Evolutionary conservation across 2,888 invertebrate species (phyloP), one percentile per base, ranked within the genome.

Genomic region (Pollenia amentaria): DNA sequence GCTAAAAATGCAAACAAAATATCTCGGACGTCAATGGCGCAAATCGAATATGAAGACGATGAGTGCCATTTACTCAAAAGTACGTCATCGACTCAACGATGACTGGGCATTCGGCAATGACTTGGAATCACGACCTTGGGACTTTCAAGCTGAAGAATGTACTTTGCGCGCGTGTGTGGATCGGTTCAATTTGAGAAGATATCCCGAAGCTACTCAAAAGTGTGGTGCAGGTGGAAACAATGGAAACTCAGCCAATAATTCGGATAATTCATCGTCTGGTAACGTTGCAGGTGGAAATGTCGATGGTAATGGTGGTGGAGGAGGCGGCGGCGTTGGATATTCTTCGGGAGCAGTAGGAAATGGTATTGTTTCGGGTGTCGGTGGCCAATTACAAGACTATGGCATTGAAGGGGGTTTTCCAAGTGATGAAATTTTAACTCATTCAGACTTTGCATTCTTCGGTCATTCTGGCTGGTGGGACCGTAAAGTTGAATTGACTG

Each of bases 71-170:
- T 99, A 99, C 93, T 97, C 98, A 83, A 99, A 99, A 95, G 98
- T 98, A 3, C 95, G 99, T 42, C 99, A 99, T 94, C 95, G 99
- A 78, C 94, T 99, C 60, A 99, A 99, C 91, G 99, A 99, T 92
- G 99, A 99, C 93, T 99, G 99, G 99, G 99, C 99, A 3, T 99
- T 97, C 94, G 99, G 99, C 76, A 99, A 99, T 94, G 97, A 99
- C 94, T 95, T 99, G 90, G 99, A 99, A 94, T 99, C 99, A 0
- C 95, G 98, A 85, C 99, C 99, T 0, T 99, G 99, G 99, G 99
- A 99, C 93, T 99, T 98, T 90, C 97, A 99, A 94, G 98, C 97
- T 46, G 99, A 99, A 93, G 99, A 99, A 92, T 98, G 98, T 93
- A 97, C 98, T 12, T 94, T 99, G 82, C 95, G 99, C 87, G 96